Evolutionary conservation across 1,140 invertebrate species (phyloP).

Genomic region (Drosophila cardini): DNA sequence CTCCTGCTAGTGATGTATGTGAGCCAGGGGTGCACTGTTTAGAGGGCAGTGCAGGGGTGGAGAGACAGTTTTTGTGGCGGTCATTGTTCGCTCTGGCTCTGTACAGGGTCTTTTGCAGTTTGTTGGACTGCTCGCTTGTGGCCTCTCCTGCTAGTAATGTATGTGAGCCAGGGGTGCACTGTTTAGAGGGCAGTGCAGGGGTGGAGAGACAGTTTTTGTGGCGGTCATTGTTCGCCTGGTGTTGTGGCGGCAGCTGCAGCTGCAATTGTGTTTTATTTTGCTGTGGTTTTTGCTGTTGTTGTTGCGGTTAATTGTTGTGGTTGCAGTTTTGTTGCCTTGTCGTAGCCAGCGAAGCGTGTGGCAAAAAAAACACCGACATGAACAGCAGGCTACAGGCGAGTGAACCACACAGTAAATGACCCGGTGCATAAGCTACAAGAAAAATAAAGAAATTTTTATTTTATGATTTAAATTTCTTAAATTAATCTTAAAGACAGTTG

Average conservation of each 20-base stretch:
- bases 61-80: constrained; percentile 13
- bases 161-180: neutral
- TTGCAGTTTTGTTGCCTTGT: constrained; percentile 47
- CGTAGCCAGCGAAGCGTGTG: constrained; percentile 48
- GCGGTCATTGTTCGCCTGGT: constrained; percentile 51
- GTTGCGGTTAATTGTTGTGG: constrained; percentile 44
- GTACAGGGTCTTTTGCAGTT: too few relatives aligned
- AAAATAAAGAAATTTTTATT: too few relatives aligned
- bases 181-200: too few relatives aligned
- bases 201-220: constrained; percentile 9
- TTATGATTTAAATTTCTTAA: too few relatives aligned
- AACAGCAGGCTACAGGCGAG: neutral
- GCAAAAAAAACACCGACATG: constrained; percentile 20
- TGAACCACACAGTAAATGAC: too few relatives aligned
- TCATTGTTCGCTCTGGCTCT: constrained; percentile 57
- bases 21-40: neutral
- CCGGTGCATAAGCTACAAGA: too few relatives aligned
- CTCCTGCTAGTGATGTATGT: neutral
- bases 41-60: too few relatives aligned
- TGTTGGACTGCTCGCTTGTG: too few relatives aligned
- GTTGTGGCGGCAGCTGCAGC: constrained; percentile 34
- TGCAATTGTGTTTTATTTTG: constrained; percentile 21
- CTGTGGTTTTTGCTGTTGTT: constrained; percentile 22
- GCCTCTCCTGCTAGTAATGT: neutral
- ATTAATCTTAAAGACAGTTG: too few relatives aligned